Evolutionary conservation across 1,140 invertebrate species (phyloP), one percentile per base, ranked within the genome.

Genomic region (Monochamus saltuarius): DNA sequence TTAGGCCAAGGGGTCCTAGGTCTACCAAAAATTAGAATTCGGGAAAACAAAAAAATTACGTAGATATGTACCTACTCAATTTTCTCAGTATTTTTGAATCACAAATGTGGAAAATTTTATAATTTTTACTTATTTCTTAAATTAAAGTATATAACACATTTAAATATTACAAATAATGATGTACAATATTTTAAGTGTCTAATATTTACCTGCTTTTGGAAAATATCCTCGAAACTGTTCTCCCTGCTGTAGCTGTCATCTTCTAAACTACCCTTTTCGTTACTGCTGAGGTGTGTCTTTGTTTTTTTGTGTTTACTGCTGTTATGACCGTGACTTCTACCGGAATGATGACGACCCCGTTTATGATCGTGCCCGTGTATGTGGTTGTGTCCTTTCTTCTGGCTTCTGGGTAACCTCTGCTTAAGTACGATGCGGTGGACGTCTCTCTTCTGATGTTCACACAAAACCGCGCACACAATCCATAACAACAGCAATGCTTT

Each of bases 391-490:
- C 14, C 51, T 40, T 39, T 19, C 35, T 54, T 54, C 7, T 54
- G 51, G 7, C 51, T 54, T 40, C 51, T 54, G 8, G 51, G 51
- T 10, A 40, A 17, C 22, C 38, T 54, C 22, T 54, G 37, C 19
- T 54, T n/a, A 7, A 54, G 14, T 40, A 54, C 19, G 38, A 54
- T 54, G 10, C 51, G 16, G 19, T 54, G 51, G 11, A 54, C 51
- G 37, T 54, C 51, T 34, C 51, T 54, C 40, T 54, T 54, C 9
- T 40, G 51, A 11, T 22, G 51, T 40, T 54, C 51, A 13, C 14
- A 10, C 6, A 39, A 8, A 39, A 40, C 51, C 14, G 19, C n/a
- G 40, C 51, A 40, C 11, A 40, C 16, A 7, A 40, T 7, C 51
- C 37, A 54, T 29, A 54, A 13, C 16, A 54, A 42, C 10, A 54